phyloP scores from a whole-genome alignment of 2,113 vertebrate genomes.

The Brienomyrus longianalis region DNA sequence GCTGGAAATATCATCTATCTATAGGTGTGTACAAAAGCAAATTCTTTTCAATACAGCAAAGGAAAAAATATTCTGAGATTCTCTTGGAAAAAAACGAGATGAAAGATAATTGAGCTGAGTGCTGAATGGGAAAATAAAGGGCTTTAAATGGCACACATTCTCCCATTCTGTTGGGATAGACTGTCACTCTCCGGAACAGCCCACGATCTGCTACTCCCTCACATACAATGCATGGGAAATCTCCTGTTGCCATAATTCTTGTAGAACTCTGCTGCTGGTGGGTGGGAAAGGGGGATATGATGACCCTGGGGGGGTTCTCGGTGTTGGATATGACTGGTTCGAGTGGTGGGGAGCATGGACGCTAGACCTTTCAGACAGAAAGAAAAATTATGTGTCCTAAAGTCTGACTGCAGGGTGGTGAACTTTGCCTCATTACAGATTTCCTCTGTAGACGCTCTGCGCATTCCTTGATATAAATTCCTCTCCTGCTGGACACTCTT shows the following conservation, averaged over 20 bases:
- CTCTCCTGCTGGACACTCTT: neutral
- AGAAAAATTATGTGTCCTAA: neutral
- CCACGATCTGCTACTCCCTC: neutral
- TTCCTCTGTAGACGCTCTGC: neutral
- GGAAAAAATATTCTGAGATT: neutral
- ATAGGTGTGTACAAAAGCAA: neutral
- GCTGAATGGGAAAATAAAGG: neutral
- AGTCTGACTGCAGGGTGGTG: neutral
- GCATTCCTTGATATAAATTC: neutral
- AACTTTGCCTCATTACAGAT: neutral
- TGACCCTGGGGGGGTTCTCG: neutral
- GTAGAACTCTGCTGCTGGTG: neutral
- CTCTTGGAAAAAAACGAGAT: neutral
- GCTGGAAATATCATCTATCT: conserved; percentile 6
- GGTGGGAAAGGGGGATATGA: neutral
- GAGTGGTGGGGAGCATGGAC: neutral
- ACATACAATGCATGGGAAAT: neutral
- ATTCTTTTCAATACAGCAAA: neutral
- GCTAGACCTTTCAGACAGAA: neutral
- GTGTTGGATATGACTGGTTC: neutral
- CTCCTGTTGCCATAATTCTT: neutral
- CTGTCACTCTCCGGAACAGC: neutral
- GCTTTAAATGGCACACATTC: neutral
- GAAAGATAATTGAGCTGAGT: neutral
- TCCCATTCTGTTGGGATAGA: neutral